Percentiles rank a stretch among this genome's conserved stretches.
These are phyloP conservation scores for Salminus brasiliensis DNA, from an alignment of 2,113 vertebrate species.

Conservation along the genomic window DNA sequence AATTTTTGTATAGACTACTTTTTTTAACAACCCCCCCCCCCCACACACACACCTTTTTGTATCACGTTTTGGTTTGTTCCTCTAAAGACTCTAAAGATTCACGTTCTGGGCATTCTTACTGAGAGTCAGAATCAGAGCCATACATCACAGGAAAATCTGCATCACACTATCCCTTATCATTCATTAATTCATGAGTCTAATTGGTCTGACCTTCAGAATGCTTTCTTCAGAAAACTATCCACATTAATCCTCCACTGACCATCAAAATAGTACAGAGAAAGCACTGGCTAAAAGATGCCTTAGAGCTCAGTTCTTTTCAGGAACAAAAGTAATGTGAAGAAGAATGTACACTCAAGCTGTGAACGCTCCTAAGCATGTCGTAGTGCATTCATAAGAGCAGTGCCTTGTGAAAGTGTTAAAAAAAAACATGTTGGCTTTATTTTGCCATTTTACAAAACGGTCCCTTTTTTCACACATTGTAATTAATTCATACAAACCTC, in stretches of 20 bases:
- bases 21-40: background rate
- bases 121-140: background rate
- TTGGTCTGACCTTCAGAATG: background rate
- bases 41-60: constrained; percentile 39
- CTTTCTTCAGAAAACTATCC: background rate
- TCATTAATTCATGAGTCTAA: background rate
- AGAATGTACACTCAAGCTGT: background rate
- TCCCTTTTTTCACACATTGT: too few relatives aligned
- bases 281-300: background rate
- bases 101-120: background rate
- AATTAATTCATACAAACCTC: too few relatives aligned
- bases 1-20: constrained; percentile 50
- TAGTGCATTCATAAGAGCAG: background rate
- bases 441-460: background rate
- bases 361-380: background rate
- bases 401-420: background rate
- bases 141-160: background rate
- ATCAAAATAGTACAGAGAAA: background rate
- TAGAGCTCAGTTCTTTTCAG: background rate
- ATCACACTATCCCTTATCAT: background rate
- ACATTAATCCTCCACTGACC: background rate
- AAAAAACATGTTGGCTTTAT: background rate
- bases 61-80: constrained; percentile 38
- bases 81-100: constrained; percentile 15
- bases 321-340: background rate